Evolutionary conservation across 2,113 vertebrate species (phyloP).

Genomic region (Toxostoma redivivum): DNA sequence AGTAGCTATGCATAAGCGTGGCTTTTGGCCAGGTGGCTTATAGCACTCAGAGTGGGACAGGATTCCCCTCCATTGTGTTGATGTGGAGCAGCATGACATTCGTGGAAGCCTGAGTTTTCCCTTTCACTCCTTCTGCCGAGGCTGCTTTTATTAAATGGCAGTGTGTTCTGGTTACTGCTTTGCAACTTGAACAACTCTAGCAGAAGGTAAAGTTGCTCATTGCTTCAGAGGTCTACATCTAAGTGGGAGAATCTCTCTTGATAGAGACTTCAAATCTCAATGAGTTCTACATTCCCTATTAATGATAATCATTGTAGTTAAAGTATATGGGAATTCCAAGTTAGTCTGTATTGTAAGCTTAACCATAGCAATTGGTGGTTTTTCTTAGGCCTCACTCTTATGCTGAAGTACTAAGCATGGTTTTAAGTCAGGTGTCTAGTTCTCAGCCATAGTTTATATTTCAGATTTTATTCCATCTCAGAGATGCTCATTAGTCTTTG

Average conservation of each 20-base stretch:
- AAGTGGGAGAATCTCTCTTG: neutral
- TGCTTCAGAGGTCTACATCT: neutral
- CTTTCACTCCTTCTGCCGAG: neutral
- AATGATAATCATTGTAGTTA: neutral
- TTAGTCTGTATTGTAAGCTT: neutral
- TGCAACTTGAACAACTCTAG: neutral
- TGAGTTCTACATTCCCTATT: neutral
- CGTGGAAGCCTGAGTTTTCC: neutral
- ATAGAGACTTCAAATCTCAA: neutral
- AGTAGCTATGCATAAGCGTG: neutral
- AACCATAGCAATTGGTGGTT: neutral
- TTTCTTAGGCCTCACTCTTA: neutral
- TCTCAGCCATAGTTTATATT: neutral
- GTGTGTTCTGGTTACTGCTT: neutral
- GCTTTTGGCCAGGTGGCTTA: slow-evolving; percentile 16
- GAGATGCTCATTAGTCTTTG: neutral
- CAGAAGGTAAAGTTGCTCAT: neutral
- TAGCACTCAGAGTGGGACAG: neutral
- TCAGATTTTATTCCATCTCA: neutral
- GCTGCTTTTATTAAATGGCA: neutral
- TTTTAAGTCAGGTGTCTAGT: neutral
- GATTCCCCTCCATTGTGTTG: slow-evolving; percentile 20
- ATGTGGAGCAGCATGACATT: neutral
- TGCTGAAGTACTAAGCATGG: accelerated
- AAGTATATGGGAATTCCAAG: neutral